Evolutionary conservation across 2,888 invertebrate genomes (phyloP).

Genomic region (Ochropacha duplaris): DNA sequence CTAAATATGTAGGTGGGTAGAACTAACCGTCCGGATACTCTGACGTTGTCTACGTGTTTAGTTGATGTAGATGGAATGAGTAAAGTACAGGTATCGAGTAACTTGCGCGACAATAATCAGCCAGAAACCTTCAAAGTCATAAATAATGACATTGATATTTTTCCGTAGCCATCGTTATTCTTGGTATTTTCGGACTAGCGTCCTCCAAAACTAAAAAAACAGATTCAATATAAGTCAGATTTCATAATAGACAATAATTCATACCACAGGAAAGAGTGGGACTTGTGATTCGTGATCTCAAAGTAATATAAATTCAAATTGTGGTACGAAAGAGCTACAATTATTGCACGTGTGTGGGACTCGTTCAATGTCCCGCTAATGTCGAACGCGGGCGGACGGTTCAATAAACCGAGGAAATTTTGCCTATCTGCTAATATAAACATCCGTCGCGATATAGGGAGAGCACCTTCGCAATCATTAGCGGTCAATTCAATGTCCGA

Average conservation of each 20-base stretch:
- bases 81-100: not conserved
- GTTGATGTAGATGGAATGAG: not conserved
- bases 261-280: not conserved
- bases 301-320: not conserved
- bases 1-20: constrained; percentile 7
- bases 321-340: not conserved
- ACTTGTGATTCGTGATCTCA: not conserved
- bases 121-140: not conserved
- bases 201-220: no score
- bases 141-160: not conserved
- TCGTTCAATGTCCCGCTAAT: constrained; percentile 18
- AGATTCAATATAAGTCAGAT: not conserved
- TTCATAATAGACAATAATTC: not conserved
- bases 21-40: not conserved
- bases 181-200: not conserved
- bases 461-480: constrained; percentile 52
- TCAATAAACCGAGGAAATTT: constrained; percentile 45
- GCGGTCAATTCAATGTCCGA: constrained; percentile 47
- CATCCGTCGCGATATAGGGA: constrained; percentile 54
- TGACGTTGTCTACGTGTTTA: no score
- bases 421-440: constrained; percentile 54
- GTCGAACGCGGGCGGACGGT: constrained; percentile 22
- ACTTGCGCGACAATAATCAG: not conserved
- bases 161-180: not conserved
- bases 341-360: not conserved